Evolutionary conservation across 1,140 invertebrate genomes (phyloP).

Genomic region (Drosophila oshimai): DNA sequence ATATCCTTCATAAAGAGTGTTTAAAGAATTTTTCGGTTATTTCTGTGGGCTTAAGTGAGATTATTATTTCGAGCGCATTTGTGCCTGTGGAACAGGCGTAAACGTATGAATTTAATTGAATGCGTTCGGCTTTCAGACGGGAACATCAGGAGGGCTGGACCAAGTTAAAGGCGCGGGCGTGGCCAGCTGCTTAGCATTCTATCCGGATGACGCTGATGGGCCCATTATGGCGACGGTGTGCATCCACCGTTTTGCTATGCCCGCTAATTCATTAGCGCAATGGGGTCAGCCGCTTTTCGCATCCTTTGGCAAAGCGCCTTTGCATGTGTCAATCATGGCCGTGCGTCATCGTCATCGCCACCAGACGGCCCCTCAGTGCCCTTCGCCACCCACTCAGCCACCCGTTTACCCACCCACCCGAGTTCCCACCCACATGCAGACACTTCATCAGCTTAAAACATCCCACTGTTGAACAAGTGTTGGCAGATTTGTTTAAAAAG

Average conservation of each 20-base stretch:
- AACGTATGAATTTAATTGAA: conserved; percentile 55
- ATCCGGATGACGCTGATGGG: conserved; percentile 6
- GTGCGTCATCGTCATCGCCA: conserved; percentile 10
- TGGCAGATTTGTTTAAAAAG: neutral
- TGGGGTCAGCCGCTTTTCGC: conserved; percentile 33
- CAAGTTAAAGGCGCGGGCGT: conserved; percentile 14
- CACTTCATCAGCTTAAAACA: conserved; percentile 45
- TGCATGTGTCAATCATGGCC: conserved; percentile 45
- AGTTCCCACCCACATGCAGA: conserved; percentile 2
- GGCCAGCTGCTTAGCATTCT: conserved; percentile 10
- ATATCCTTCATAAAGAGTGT: too few species aligned
- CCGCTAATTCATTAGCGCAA: conserved; percentile 39
- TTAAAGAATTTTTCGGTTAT: neutral
- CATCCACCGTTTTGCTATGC: conserved; percentile 5
- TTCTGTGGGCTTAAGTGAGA: too few species aligned
- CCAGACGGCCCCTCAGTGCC: conserved; percentile 10
- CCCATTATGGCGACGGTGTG: conserved; percentile 15
- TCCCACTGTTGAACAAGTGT: neutral
- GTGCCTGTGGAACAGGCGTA: neutral
- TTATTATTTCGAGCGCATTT: neutral
- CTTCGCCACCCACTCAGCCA: neutral
- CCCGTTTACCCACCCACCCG: neutral
- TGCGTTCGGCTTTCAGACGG: neutral
- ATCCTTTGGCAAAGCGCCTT: conserved; percentile 26
- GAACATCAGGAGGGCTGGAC: conserved; percentile 7